phyloP scores from a whole-genome alignment of 1,140 invertebrate genomes.

The Zophobas morio region DNA sequence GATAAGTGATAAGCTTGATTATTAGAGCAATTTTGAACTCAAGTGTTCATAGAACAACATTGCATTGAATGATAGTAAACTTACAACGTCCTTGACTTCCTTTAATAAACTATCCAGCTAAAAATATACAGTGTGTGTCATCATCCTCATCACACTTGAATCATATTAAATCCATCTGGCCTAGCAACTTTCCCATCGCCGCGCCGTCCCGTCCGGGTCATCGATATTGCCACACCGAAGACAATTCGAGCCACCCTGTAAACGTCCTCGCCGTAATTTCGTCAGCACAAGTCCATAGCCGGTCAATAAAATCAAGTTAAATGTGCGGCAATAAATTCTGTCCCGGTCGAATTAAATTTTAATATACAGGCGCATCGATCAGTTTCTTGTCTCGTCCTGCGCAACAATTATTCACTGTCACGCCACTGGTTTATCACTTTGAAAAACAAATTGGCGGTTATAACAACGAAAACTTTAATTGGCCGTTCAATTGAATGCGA shows the following conservation, averaged over 20 bases:
- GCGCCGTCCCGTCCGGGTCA: neutral
- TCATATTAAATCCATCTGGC: too few species aligned
- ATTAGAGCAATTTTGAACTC: too few species aligned
- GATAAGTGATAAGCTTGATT: too few species aligned
- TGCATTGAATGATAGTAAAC: too few species aligned
- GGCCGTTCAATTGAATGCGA: neutral
- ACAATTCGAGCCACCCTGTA: neutral
- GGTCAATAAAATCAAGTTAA: neutral
- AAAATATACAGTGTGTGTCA: too few species aligned
- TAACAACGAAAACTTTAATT: neutral
- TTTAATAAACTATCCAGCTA: too few species aligned
- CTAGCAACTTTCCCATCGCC: too few species aligned
- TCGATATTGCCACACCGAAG: neutral
- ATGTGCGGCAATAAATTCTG: neutral
- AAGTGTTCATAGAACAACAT: too few species aligned
- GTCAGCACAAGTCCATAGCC: neutral
- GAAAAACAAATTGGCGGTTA: neutral
- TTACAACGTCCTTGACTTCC: too few species aligned
- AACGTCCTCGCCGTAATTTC: neutral
- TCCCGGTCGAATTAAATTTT: neutral
- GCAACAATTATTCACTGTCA: neutral
- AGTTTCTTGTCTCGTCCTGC: neutral
- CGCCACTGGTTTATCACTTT: constrained; percentile 2
- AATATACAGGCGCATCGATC: neutral
- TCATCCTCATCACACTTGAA: too few species aligned